Percentiles rank a stretch among this genome's conserved stretches.
Conservation (phyloP, 2,888 invertebrate species). For the Drosophila rubida region DNA sequence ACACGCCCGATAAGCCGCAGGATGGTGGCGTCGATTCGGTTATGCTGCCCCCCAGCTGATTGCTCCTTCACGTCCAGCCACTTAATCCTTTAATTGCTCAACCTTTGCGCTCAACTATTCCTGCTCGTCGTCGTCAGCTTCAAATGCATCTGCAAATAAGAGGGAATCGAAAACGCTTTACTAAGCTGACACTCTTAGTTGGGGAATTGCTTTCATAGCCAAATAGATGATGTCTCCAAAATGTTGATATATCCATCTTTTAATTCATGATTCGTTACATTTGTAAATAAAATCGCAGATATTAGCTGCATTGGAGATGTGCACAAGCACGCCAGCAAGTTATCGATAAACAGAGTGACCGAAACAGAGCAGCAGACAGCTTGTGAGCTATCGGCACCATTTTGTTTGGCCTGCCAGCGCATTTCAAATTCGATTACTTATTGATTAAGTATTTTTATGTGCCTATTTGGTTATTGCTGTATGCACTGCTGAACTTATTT, state of each 20-base stretch:
- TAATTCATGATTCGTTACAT: not conserved
- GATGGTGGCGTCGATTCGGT: constrained; percentile 13
- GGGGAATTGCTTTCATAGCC: not conserved
- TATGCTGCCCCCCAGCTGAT: constrained; percentile 14
- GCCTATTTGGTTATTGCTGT: not conserved
- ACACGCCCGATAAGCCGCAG: constrained; percentile 41
- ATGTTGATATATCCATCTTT: not conserved
- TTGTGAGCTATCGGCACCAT: too few species aligned
- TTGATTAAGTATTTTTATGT: not conserved
- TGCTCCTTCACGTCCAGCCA: not conserved
- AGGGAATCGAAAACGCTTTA: not conserved
- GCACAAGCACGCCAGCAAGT: not conserved
- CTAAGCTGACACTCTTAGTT: not conserved
- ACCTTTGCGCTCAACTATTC: constrained; percentile 27
- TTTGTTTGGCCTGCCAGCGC: not conserved
- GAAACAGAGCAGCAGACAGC: too few species aligned
- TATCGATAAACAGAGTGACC: constrained; percentile 1
- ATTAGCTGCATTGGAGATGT: not conserved
- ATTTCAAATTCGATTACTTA: not conserved
- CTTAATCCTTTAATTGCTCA: constrained; percentile 46
- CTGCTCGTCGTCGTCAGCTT: not conserved
- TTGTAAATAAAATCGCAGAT: not conserved
- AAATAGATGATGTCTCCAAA: not conserved
- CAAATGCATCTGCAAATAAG: constrained; percentile 42
- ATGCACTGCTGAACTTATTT: constrained; percentile 5